Base-by-base conservation (phyloP, 1,140 invertebrate species). In the Megathymus violae region DNA sequence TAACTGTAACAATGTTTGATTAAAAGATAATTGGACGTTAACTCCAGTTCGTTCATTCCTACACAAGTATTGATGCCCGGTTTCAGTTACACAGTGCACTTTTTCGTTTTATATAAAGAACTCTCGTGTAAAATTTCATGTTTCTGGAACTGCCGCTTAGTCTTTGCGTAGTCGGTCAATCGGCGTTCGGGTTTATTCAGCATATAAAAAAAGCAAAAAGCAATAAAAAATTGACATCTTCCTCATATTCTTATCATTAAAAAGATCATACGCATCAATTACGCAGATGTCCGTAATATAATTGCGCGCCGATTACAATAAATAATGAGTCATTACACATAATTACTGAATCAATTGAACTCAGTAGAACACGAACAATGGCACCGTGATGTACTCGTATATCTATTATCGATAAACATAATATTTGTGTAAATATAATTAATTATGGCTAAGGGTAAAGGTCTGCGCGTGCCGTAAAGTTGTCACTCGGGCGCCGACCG, bases 401-500 rank as follows among this genome's bases (percentile, higher is more conserved):
- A 82, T 71, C 64, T 74, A 61, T 80, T 88, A 88, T 86, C 83
- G 67, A 60, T 70, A 64, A 69, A 51, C 67, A 77, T 74, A 82
- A 82, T 86, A 76, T 66, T 59, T 76, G 56, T 74, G 75, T 82
- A 88, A 90, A 88, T 85, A 89, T 31, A 81, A 86, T 81, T 83
- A 84, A 84, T 80, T 80, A 83, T 80, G 65, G 71, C 67, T 78
- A 81, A 84, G 86, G 76, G 73, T 79, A 91, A 88, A 91, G 86
- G 78, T 87, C 71, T 85, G 74, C 85, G 76, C 85, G 88, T 89
- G 88, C 86, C 76, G 67, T 63, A 50, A 74, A 75, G 68, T 69
- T 71, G 64, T 80, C 62, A 74, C 60, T 73, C 68, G 62, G 48
- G 64, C 34, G 48, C 44, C 17, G 43, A 52, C 31, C 43, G 64